These are phyloP conservation scores for Microcebus jonahi DNA, from an alignment of 2,113 vertebrate genomes.

Conservation along the genomic window DNA sequence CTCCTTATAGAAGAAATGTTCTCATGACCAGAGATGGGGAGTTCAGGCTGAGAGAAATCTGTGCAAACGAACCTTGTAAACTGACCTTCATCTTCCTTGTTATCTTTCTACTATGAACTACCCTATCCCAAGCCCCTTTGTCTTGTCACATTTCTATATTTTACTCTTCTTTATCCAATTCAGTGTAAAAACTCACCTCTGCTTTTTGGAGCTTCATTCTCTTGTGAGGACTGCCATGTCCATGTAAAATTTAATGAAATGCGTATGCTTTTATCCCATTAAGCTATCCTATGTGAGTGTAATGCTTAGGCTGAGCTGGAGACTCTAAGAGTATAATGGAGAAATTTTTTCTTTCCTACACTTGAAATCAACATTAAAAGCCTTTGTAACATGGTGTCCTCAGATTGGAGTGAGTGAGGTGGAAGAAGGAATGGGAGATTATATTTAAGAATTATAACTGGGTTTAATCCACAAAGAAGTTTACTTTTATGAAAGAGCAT, in stretches of 20 bases:
- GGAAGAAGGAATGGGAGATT: not conserved
- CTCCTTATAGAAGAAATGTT: not conserved
- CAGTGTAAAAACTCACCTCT: not conserved
- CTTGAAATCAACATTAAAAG: slow-evolving; percentile 58
- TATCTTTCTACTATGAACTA: not conserved
- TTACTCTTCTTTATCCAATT: not conserved
- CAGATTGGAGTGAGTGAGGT: not conserved
- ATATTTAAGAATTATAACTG: slow-evolving; percentile 57
- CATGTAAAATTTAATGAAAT: not conserved
- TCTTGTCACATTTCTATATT: not conserved
- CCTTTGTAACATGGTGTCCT: not conserved
- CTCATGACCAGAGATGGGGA: not conserved
- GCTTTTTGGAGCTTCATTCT: not conserved
- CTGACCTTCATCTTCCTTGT: not conserved
- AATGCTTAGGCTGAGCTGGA: not conserved
- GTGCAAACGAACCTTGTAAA: not conserved
- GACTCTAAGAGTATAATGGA: not conserved
- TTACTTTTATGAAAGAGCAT: slow-evolving; percentile 35
- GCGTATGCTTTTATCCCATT: not conserved
- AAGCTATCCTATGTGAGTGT: not conserved
- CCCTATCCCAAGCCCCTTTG: not conserved
- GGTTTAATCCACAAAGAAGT: slow-evolving; percentile 56
- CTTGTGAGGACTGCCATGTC: not conserved
- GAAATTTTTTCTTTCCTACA: not conserved
- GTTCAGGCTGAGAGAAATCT: not conserved